Conservation (phyloP, 2,113 vertebrate species). For the Epinephelus lanceolatus region DNA sequence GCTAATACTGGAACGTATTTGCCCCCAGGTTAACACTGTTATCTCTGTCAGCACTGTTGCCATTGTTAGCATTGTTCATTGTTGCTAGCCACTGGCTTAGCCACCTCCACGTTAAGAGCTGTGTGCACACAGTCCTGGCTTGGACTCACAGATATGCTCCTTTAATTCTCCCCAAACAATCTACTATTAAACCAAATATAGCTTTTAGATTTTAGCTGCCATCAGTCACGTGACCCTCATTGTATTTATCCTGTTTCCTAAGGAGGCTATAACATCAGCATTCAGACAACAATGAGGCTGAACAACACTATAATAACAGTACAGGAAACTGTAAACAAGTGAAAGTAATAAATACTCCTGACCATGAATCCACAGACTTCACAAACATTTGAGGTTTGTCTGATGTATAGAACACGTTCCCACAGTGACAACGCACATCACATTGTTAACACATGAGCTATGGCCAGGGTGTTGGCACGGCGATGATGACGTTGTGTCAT, state of each 20-base stretch:
- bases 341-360: not conserved
- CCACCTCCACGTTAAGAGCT: no score
- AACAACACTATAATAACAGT: not conserved
- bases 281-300: slow-evolving; percentile 5
- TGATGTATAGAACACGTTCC: slow-evolving; percentile 22
- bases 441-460: slow-evolving; percentile 66
- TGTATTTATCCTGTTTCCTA: not conserved
- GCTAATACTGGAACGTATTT: no score
- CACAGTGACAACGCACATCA: slow-evolving; percentile 24
- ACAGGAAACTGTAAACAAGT: not conserved
- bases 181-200: not conserved
- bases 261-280: not conserved
- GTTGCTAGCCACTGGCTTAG: no score
- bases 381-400: slow-evolving; percentile 10
- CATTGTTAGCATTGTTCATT: no score
- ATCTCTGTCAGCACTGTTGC: no score
- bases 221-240: not conserved
- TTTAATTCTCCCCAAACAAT: no score
- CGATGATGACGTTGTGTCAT: slow-evolving; percentile 45
- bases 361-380: not conserved
- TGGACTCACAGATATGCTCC: no score
- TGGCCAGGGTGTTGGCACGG: slow-evolving; percentile 55
- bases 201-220: no score
- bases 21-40: no score
- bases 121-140: no score